Conservation (phyloP, 2,113 vertebrate species). For the Nesoenas mayeri region DNA sequence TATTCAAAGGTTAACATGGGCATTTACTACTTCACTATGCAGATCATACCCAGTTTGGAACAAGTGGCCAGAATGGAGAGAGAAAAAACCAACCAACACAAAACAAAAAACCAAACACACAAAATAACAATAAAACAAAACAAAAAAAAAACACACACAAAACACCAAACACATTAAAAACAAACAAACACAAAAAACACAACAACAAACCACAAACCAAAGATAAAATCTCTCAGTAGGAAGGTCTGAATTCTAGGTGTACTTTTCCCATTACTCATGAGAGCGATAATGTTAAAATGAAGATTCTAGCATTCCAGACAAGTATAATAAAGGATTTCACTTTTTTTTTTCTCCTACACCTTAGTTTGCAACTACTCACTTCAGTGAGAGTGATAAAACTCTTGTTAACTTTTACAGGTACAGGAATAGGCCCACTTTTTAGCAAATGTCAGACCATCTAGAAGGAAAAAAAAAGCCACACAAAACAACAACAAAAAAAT, state of each 20-base stretch:
- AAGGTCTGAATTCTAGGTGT: neutral
- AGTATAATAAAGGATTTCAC: neutral
- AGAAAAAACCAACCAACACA: neutral
- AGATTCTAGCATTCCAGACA: neutral
- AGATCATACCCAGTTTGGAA: neutral
- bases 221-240: neutral
- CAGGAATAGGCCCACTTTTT: conserved; percentile 15
- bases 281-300: neutral
- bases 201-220: neutral
- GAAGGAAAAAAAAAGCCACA: neutral
- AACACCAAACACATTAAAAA: too few relatives aligned
- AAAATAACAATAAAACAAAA: too few relatives aligned
- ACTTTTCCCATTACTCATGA: neutral
- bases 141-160: too few relatives aligned
- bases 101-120: too few relatives aligned
- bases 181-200: too few relatives aligned
- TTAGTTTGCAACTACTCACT: neutral
- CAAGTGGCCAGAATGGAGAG: neutral
- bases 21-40: neutral
- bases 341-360: neutral
- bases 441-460: neutral
- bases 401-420: conserved; percentile 40
- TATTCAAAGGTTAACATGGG: neutral
- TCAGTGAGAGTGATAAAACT: conserved; percentile 14
- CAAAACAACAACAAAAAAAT: too few relatives aligned